Evolutionary conservation across 2,888 invertebrate species (phyloP).

Genomic region (Dolichomitus sp.): DNA sequence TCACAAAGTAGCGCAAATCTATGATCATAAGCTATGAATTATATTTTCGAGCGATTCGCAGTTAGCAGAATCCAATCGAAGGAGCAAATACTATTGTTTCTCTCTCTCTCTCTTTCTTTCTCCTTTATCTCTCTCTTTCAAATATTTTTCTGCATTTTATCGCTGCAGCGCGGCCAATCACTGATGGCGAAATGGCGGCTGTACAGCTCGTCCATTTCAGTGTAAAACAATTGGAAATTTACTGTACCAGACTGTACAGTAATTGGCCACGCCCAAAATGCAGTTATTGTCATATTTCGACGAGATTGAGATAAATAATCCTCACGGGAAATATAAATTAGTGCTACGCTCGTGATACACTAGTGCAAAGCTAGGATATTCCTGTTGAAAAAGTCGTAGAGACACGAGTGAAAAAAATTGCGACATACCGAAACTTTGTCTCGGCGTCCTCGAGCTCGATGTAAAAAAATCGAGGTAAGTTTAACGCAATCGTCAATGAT

Average conservation of each 20-base stretch:
- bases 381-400: background rate
- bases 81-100: background rate
- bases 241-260: conserved; percentile 61
- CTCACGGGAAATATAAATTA: conserved; percentile 3
- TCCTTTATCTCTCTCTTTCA: background rate
- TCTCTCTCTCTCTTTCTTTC: background rate
- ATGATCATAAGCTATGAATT: background rate
- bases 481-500: background rate
- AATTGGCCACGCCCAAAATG: conserved; percentile 64
- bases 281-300: conserved; percentile 62
- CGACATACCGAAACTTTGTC: conserved; percentile 21
- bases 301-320: conserved; percentile 31
- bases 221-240: conserved; percentile 47
- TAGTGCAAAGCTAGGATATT: background rate
- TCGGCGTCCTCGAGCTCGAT: conserved; percentile 56
- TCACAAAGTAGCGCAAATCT: background rate
- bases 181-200: conserved; percentile 40
- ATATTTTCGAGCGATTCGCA: background rate
- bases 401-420: conserved; percentile 4
- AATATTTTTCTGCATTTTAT: background rate
- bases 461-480: conserved; percentile 58
- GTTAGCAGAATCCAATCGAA: background rate
- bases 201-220: conserved; percentile 33
- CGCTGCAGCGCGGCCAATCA: conserved; percentile 55
- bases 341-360: background rate